These are phyloP conservation scores for Encarsia formosa DNA, from an alignment of 2,888 invertebrate species.

Conservation along the genomic window DNA sequence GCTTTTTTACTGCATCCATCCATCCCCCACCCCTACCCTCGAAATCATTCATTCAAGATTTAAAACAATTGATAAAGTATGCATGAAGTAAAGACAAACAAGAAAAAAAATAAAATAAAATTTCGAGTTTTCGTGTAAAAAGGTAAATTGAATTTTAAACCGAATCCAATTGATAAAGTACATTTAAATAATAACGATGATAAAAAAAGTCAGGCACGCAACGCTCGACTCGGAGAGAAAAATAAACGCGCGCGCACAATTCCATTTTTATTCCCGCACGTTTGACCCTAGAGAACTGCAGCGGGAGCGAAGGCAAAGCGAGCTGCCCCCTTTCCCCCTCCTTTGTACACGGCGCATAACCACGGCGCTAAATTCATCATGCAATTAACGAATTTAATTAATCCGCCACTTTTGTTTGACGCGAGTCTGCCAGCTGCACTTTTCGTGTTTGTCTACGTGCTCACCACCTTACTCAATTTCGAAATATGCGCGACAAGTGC, in stretches of 20 bases:
- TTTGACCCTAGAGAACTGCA: too few relatives aligned
- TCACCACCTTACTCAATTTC: background rate
- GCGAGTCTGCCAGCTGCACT: background rate
- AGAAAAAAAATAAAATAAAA: background rate
- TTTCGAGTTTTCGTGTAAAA: background rate
- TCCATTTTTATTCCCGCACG: too few relatives aligned
- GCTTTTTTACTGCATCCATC: too few relatives aligned
- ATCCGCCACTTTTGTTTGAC: constrained; percentile 36
- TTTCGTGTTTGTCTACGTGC: background rate
- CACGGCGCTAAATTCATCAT: constrained; percentile 43
- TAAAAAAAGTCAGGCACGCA: too few relatives aligned
- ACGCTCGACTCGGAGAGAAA: too few relatives aligned
- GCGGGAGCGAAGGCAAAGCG: background rate
- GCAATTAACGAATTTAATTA: constrained; percentile 51
- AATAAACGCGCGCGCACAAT: background rate
- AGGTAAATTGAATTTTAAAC: too few relatives aligned
- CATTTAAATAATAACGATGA: too few relatives aligned
- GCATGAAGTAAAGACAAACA: background rate
- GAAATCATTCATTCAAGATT: background rate
- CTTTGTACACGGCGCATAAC: constrained; percentile 4
- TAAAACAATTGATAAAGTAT: background rate
- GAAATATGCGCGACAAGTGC: background rate
- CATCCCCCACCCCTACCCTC: too few relatives aligned
- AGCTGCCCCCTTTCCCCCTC: too few relatives aligned
- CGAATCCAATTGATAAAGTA: too few relatives aligned